These are phyloP conservation scores for Lepidothrix coronata DNA, from an alignment of 2,113 vertebrate species.

Conservation along the genomic window DNA sequence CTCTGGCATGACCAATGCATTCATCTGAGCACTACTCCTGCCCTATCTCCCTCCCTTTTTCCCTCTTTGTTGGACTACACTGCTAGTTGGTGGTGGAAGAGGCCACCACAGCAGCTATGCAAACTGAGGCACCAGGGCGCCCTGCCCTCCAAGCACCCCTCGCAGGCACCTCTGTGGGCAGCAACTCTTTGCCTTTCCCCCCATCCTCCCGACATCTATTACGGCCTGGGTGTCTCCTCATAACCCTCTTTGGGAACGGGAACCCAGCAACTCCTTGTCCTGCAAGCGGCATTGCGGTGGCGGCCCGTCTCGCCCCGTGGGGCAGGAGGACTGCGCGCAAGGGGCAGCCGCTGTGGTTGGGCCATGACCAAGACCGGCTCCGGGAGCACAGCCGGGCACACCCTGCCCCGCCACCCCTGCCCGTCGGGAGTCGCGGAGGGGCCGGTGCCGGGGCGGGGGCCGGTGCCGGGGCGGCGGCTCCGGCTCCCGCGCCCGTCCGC, in stretches of 20 bases:
- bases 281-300: rapidly evolving
- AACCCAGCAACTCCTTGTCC: background rate
- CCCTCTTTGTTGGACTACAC: background rate
- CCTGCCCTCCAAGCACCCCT: background rate
- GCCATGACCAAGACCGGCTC: background rate
- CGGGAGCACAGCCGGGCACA: background rate
- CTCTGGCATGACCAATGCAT: background rate
- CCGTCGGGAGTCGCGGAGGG: background rate
- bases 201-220: background rate
- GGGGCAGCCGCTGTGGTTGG: background rate
- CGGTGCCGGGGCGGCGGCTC: background rate
- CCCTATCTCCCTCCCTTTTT: background rate
- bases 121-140: background rate
- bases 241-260: rapidly evolving
- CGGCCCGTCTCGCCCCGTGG: background rate
- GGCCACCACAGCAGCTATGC: background rate
- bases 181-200: background rate
- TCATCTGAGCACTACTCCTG: background rate
- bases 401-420: background rate
- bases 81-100: background rate
- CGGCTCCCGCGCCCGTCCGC: background rate
- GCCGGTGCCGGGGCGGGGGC: background rate
- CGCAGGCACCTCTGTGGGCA: background rate
- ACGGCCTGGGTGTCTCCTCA: background rate
- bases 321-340: background rate